Evolutionary conservation across 2,888 invertebrate species (phyloP).

Genomic region (Campoplex nolae): DNA sequence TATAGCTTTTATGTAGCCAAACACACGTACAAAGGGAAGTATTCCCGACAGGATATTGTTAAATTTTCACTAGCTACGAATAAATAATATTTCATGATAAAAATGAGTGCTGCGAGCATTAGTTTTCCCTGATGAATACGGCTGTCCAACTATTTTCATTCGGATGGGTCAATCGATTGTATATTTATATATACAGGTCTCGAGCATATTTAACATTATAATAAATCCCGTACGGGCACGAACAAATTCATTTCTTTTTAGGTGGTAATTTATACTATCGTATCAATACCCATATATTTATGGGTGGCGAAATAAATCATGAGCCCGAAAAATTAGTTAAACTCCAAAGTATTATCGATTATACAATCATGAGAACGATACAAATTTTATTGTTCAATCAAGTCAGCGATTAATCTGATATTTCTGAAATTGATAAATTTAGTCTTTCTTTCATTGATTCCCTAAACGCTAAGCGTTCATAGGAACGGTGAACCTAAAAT

Average conservation of each 20-base stretch:
- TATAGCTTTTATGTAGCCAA: neutral
- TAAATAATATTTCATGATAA: conserved; percentile 42
- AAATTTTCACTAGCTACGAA: conserved; percentile 28
- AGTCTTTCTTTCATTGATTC: no score
- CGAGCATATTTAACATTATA: neutral
- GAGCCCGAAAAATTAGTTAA: neutral
- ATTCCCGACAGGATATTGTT: conserved; percentile 2
- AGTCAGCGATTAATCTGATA: no score
- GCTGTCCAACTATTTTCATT: conserved; percentile 6
- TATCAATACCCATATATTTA: neutral
- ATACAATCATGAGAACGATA: no score
- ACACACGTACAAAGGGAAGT: neutral
- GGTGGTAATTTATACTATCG: neutral
- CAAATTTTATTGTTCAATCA: no score
- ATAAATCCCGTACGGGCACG: neutral
- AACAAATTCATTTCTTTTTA: neutral
- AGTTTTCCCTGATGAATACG: conserved; percentile 6
- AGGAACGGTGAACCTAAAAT: no score
- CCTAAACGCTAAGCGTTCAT: no score
- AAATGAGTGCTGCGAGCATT: conserved; percentile 11
- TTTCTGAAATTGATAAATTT: no score
- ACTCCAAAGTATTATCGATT: no score
- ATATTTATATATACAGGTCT: neutral
- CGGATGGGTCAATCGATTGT: neutral
- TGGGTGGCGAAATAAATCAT: neutral